phyloP scores from a whole-genome alignment of 2,797 vertebrate species.

The Oreonectes daqikongensis region DNA sequence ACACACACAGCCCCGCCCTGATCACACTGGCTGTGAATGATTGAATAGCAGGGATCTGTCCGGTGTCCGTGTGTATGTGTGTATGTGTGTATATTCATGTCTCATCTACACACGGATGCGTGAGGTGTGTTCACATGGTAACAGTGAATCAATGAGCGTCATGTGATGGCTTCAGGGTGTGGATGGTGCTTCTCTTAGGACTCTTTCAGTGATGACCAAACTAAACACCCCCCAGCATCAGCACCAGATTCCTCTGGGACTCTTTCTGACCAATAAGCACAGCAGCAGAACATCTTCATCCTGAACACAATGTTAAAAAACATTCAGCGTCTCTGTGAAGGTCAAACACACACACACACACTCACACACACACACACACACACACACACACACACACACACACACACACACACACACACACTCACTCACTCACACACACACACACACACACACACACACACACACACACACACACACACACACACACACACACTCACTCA shows the following conservation, averaged over 20 bases:
- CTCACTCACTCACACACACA: no score
- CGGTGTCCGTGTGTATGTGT: background rate
- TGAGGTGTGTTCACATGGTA: conserved; percentile 77
- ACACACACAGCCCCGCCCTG: conserved; percentile 74
- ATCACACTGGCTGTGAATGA: conserved; percentile 66
- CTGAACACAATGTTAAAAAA: background rate
- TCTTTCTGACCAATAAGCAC: background rate
- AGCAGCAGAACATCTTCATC: background rate
- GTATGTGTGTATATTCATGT: no score
- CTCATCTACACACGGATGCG: conserved; percentile 34
- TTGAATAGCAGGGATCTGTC: conserved; percentile 64
- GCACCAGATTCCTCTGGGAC: background rate
- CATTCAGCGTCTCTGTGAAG: background rate
- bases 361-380: conserved; percentile 55
- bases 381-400: conserved; percentile 53
- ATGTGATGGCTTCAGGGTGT: conserved; percentile 69
- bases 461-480: conserved; percentile 55
- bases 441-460: conserved; percentile 45
- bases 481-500: conserved; percentile 50
- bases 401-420: conserved; percentile 38
- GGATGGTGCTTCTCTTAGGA: conserved; percentile 36
- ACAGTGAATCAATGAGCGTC: conserved; percentile 69
- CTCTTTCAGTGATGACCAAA: background rate
- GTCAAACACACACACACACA: conserved; percentile 21
- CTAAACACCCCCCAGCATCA: background rate